A percentile compares a stretch with the other conserved stretches of the same genome.
These are phyloP conservation scores for Ctenochaetus hawaiiensis DNA, from an alignment of 2,797 vertebrate species.

Conservation along the genomic window DNA sequence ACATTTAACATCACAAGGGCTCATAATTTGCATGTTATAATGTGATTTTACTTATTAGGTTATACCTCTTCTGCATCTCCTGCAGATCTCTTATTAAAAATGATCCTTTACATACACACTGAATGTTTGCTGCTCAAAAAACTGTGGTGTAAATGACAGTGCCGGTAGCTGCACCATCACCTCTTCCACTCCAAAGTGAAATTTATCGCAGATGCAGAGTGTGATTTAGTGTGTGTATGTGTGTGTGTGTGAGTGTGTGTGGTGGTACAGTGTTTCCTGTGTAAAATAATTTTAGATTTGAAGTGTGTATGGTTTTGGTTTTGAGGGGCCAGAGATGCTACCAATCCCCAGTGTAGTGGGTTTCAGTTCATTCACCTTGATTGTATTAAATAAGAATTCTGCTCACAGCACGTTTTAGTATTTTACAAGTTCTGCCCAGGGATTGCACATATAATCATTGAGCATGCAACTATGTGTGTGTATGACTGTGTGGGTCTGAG, in stretches of 20 bases:
- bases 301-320: conserved; percentile 6
- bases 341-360: background rate
- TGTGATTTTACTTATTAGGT: background rate
- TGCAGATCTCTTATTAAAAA: background rate
- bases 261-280: conserved; percentile 32
- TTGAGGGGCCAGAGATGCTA: accelerated
- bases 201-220: background rate
- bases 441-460: conserved; percentile 7
- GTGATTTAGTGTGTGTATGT: conserved; percentile 2
- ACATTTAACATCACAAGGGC: no score
- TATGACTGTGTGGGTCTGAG: conserved; percentile 2
- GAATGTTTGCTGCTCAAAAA: background rate
- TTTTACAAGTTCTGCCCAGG: background rate
- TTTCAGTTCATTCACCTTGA: background rate
- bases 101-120: background rate
- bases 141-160: background rate
- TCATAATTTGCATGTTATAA: no score
- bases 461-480: background rate
- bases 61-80: background rate
- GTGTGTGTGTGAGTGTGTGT: background rate
- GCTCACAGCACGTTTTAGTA: no score
- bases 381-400: background rate
- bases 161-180: conserved; percentile 1
- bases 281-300: background rate
- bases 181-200: conserved; percentile 9